Conservation (phyloP, 92 coral and sea anemone species). For the Desmophyllum pertusum region DNA sequence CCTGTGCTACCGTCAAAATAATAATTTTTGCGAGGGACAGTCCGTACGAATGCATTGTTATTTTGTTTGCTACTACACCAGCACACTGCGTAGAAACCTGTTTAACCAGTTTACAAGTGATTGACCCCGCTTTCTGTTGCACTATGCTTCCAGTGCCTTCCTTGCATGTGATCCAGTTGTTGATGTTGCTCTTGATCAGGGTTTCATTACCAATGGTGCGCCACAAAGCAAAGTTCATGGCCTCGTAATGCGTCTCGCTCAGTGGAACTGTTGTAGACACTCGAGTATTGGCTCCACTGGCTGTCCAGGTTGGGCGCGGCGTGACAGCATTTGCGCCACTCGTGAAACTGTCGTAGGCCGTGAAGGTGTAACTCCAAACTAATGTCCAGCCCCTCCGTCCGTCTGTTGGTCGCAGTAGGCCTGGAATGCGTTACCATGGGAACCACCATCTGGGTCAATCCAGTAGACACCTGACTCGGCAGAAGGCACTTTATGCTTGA, state of each 20-base stretch:
- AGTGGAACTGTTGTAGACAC: conserved; percentile 44
- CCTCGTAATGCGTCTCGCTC: conserved; percentile 49
- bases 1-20: not conserved
- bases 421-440: conserved; percentile 12
- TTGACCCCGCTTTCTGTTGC: conserved; percentile 11
- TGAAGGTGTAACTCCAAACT: conserved; percentile 49
- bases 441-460: conserved; percentile 13
- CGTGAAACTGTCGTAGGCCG: not conserved
- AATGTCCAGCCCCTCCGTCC: conserved; percentile 36
- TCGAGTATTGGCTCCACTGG: conserved; percentile 8
- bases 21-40: too few species aligned
- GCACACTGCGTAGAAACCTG: conserved; percentile 16
- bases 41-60: too few species aligned
- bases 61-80: conserved; percentile 5
- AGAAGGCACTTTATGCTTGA: not conserved
- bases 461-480: conserved; percentile 9
- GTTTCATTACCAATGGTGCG: conserved; percentile 28
- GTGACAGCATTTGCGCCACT: conserved; percentile 35
- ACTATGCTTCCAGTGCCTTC: conserved; percentile 37
- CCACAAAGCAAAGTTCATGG: conserved; percentile 38
- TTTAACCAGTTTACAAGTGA: conserved; percentile 9
- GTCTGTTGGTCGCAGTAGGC: conserved; percentile 17
- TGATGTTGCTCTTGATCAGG: conserved; percentile 41
- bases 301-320: conserved; percentile 45
- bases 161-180: conserved; percentile 50